A percentile compares a stretch with the other conserved stretches of the same genome.
Conservation (phyloP, 2,113 vertebrate species). For the Proteles cristata region DNA sequence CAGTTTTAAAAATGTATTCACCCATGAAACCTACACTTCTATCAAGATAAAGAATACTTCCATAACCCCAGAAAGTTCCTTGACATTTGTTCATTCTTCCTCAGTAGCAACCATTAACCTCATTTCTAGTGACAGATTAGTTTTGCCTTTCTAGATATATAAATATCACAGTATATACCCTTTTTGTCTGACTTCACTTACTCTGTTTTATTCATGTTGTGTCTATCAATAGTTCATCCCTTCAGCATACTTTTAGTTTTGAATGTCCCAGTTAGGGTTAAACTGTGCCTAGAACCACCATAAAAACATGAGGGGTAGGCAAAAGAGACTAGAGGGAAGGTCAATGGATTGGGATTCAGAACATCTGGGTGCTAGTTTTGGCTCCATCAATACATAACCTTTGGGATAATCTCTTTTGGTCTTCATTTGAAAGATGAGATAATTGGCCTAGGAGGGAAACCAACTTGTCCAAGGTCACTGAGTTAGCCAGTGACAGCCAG, state of each 20-base stretch:
- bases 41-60: slow-evolving; percentile 6
- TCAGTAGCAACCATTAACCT: slow-evolving; percentile 13
- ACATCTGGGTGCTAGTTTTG: neutral
- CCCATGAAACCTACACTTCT: neutral
- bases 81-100: slow-evolving; percentile 46
- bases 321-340: neutral
- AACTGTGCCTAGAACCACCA: neutral
- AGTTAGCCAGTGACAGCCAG: slow-evolving; percentile 17
- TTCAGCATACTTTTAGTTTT: slow-evolving; percentile 20
- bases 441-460: neutral
- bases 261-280: neutral
- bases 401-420: slow-evolving; percentile 30
- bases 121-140: neutral
- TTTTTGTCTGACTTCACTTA: slow-evolving; percentile 23
- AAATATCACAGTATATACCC: neutral
- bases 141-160: neutral
- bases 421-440: slow-evolving; percentile 53
- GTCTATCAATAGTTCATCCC: neutral
- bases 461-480: neutral
- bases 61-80: neutral
- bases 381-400: neutral
- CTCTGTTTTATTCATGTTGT: neutral
- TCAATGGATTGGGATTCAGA: neutral
- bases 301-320: neutral
- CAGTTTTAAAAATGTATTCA: neutral